Conservation (phyloP, 2,797 vertebrate genomes). For the Bradypodion pumilum region DNA sequence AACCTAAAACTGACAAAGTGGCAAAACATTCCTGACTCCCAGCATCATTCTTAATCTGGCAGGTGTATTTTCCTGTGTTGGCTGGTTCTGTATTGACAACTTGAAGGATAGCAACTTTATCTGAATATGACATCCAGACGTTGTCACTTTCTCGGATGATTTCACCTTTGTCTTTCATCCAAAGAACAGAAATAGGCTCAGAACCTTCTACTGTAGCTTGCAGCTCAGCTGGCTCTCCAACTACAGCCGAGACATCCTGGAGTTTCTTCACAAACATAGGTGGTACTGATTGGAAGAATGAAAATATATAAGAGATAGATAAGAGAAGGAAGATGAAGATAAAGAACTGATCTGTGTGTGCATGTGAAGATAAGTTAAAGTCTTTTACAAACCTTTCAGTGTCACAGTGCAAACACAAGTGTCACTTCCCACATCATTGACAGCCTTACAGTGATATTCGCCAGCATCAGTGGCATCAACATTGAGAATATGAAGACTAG, state of each 20-base stretch:
- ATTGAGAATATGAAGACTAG: conserved; percentile 88
- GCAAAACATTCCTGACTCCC: conserved; percentile 93
- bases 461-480: conserved; percentile 87
- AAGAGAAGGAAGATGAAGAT: conserved; percentile 33
- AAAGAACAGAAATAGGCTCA: conserved; percentile 94
- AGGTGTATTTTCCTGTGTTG: conserved; percentile 91
- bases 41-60: conserved; percentile 95
- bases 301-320: conserved; percentile 48
- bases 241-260: conserved; percentile 85
- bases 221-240: conserved; percentile 91
- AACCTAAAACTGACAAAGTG: conserved; percentile 93
- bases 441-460: conserved; percentile 94
- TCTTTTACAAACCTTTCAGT: conserved; percentile 85
- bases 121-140: conserved; percentile 89
- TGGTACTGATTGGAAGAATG: conserved; percentile 85
- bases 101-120: conserved; percentile 88
- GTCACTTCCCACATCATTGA: conserved; percentile 93
- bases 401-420: conserved; percentile 85
- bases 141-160: conserved; percentile 96
- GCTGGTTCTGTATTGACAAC: conserved; percentile 84
- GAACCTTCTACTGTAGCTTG: conserved; percentile 91
- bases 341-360: background rate
- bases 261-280: conserved; percentile 95
- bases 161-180: conserved; percentile 97
- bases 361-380: conserved; percentile 12